Conservation (phyloP, 2,888 invertebrate species). For the Phlogophora meticulosa region DNA sequence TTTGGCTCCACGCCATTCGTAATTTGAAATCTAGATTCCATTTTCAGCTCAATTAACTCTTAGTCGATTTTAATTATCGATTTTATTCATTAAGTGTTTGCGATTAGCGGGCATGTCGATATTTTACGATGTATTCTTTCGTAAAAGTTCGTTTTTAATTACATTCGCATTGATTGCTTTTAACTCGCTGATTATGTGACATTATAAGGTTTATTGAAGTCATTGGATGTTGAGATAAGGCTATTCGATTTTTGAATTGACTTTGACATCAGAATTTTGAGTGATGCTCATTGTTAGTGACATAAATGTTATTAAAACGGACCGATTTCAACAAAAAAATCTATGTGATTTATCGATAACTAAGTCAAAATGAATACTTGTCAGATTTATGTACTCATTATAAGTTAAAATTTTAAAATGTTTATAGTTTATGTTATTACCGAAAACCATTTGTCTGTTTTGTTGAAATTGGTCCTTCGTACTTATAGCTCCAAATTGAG, state of each 20-base stretch:
- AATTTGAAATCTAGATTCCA: conserved; percentile 82
- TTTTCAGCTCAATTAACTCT: conserved; percentile 89
- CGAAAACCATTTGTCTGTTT: conserved; percentile 35
- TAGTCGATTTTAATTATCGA: conserved; percentile 87
- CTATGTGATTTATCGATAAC: conserved; percentile 16
- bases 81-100: conserved; percentile 88
- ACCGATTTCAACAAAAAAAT: conserved; percentile 44
- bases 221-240: conserved; percentile 66
- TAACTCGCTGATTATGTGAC: conserved; percentile 82
- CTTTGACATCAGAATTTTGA: conserved; percentile 44
- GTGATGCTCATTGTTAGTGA: conserved; percentile 45
- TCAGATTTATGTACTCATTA: conserved; percentile 40
- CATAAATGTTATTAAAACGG: conserved; percentile 28
- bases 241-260: conserved; percentile 51
- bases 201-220: conserved; percentile 73
- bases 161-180: conserved; percentile 77
- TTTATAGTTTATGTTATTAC: conserved; percentile 59
- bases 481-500: conserved; percentile 56
- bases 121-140: conserved; percentile 84
- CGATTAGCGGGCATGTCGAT: conserved; percentile 89
- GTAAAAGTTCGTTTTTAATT: conserved; percentile 83
- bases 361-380: conserved; percentile 55
- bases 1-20: conserved; percentile 65
- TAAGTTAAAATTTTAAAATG: conserved; percentile 53
- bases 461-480: conserved; percentile 40